These are phyloP conservation scores for Crotalus viridis DNA, from an alignment of 2,113 vertebrate genomes.

Conservation along the genomic window DNA sequence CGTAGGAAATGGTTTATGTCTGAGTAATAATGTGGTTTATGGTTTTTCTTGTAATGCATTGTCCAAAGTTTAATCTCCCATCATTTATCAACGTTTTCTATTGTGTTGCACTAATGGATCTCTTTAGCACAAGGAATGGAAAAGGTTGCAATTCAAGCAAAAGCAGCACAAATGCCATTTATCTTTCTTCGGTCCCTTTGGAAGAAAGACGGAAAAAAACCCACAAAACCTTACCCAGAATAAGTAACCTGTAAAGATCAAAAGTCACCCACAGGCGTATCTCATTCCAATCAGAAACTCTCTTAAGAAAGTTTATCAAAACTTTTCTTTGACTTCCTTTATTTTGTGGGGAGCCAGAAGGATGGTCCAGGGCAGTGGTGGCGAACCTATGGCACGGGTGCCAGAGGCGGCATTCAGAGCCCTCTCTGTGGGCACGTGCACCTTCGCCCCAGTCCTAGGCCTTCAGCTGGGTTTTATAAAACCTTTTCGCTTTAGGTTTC, in stretches of 20 bases:
- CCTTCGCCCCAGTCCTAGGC: too few species aligned
- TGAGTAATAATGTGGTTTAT: constrained; percentile 40
- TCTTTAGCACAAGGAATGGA: constrained; percentile 27
- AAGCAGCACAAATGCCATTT: constrained; percentile 4
- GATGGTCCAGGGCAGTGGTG: too few species aligned
- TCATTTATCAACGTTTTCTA: constrained; percentile 33
- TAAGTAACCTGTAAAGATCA: neutral
- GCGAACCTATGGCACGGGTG: too few species aligned
- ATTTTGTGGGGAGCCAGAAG: neutral
- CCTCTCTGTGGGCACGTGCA: too few species aligned
- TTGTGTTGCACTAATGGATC: constrained; percentile 30
- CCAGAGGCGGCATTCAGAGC: too few species aligned
- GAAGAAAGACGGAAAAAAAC: neutral
- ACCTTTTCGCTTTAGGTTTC: too few species aligned
- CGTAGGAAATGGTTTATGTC: constrained; percentile 36
- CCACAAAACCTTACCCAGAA: neutral
- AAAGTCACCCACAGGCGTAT: neutral
- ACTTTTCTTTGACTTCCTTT: neutral
- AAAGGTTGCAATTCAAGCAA: constrained; percentile 13
- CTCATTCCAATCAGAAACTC: neutral
- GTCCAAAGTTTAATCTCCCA: constrained; percentile 38
- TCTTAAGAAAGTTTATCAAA: neutral
- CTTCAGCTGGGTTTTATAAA: too few species aligned
- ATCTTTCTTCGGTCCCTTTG: neutral
- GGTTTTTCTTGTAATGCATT: constrained; percentile 41